Evolutionary conservation across 1,140 invertebrate species (phyloP).

Genomic region (Cyphomyrmex costatus): DNA sequence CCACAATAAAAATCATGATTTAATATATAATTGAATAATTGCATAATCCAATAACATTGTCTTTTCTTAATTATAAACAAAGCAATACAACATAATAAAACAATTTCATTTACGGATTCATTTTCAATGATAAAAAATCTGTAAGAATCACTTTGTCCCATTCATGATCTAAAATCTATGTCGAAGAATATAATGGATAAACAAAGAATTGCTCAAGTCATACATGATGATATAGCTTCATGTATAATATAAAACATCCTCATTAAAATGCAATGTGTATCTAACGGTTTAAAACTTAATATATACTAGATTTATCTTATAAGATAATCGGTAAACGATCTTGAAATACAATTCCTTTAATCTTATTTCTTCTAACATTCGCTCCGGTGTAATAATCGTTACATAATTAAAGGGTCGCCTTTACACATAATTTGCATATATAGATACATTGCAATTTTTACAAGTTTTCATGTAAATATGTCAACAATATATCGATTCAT

Average conservation of each 20-base stretch:
- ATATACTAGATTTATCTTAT: slow-evolving; percentile 23
- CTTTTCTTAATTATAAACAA: too few relatives aligned
- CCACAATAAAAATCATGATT: neutral
- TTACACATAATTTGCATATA: neutral
- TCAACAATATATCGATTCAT: neutral
- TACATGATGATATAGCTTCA: neutral
- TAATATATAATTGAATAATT: neutral
- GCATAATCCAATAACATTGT: too few relatives aligned
- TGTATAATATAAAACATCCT: slow-evolving; percentile 25
- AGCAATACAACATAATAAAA: too few relatives aligned
- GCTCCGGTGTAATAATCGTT: neutral
- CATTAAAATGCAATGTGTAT: neutral
- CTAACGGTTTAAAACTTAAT: neutral
- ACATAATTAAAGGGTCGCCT: neutral
- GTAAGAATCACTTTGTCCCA: too few relatives aligned
- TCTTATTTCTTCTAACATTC: slow-evolving; percentile 6
- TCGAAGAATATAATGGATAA: neutral
- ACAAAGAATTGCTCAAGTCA: neutral
- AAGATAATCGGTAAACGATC: neutral
- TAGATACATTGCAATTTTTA: neutral
- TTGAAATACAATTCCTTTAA: neutral
- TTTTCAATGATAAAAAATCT: too few relatives aligned
- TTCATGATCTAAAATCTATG: too few relatives aligned
- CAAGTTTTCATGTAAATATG: neutral
- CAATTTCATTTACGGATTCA: too few relatives aligned